Base-by-base conservation (phyloP, 2,888 invertebrate genomes). In the Cantharis lateralis region DNA sequence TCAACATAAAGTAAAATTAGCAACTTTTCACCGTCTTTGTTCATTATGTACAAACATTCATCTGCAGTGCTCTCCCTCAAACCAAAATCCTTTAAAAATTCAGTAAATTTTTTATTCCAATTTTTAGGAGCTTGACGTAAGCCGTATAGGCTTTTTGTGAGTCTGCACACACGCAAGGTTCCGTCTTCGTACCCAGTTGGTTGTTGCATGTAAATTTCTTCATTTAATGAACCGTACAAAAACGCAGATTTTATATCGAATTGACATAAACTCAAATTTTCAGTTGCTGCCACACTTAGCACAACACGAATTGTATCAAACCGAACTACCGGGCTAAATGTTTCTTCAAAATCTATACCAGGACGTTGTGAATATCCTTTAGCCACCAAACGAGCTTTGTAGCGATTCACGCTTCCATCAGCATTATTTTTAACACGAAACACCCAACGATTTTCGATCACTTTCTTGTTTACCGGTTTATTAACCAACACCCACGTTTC, bases 231-330 rank as follows among this genome's bases (percentile, higher is more conserved):
- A 48, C 78, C 76, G 71, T 82, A 76, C 10, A 82, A 64, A 63
- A 78, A 81, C 10, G 80, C 81, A 3, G 80, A 74, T 80, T 80
- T 78, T 10, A 82, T 75, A 32, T 81, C 80, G 62, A 81, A 76
- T 73, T 78, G 74, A 16, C 10, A 64, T 61, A 79, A 74, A 62
- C 62, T 68, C 15, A 68, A 48, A 48, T 76, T 61, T 20, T 66
- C 16, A 5, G 5, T 9, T 66, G 66, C 18, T 15, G 68, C 68
- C 18, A 20, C n/a, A 10, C 16, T n/a, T 68, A 68, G 7, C 15
- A 68, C n/a, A n/a, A 11, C 13, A n/a, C 66, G 16, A n/a, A 68
- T 24, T 10, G 68, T 16, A 2, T 15, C 11, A 68, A 20, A 68
- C 5, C 18, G 9, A n/a, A 68, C 11, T n/a, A 68, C 68, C 13